Evolutionary conservation across 2,797 vertebrate species (phyloP), one percentile per base, ranked within the genome.

Genomic region (Threskiornis aethiopicus): DNA sequence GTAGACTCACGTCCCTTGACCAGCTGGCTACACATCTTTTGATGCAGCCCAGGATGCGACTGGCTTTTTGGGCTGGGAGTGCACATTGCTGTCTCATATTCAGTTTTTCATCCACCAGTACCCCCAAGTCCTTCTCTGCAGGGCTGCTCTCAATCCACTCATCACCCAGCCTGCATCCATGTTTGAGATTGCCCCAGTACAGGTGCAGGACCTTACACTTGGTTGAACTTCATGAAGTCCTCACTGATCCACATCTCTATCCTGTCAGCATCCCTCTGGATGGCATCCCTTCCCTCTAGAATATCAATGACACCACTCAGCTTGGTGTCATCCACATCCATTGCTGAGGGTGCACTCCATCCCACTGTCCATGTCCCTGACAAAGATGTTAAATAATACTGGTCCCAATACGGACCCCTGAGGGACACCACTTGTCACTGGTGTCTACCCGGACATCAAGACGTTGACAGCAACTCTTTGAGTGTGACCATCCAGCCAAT

Each of bases 371-470:
- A 4, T 41, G 13, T 44, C 13, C 13, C 39, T 26, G 11, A 22
- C 18, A 75, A 75, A 19, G 13, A n/a, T 10, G 2, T 44, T 42
- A 19, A 71, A 83, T 41, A 51, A 10, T 13, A 20, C 13, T 1
- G 2, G 33, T 84, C 16, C 26, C 16, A 41, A 1, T 44, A 29
- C 2, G 0, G 2, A 39, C 5, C 1, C 1, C 15, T 62, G 35
- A 39, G 16, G 9, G 49, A 66, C 14, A 25, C 4, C 10, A 17
- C 11, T 42, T 5, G 3, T n/a, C 28, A 7, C 8, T 37, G 9
- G 15, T 59, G 17, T 83, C 26, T 42, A 79, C 16, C 3, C 6
- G 5, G 18, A 24, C 21, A 47, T 4, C 2, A 3, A 52, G 18
- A 16, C 4, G 0, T 35, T 18, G 26, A 35, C 10, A 22, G 3